These are phyloP conservation scores for Dusona sp. DNA, from an alignment of 2,888 invertebrate genomes.

Conservation along the genomic window DNA sequence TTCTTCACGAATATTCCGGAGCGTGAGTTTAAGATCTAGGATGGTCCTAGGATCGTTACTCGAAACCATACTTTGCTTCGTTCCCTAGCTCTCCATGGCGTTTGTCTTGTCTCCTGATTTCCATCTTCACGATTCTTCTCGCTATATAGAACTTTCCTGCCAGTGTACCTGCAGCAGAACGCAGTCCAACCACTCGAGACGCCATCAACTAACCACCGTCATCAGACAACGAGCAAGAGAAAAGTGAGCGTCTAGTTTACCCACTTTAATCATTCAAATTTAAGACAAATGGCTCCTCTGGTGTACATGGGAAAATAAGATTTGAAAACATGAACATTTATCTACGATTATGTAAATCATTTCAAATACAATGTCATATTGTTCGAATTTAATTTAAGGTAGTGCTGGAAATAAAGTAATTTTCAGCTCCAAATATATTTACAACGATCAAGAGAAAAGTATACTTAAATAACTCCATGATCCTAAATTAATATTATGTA, in stretches of 20 bases:
- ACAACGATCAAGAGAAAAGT: not conserved
- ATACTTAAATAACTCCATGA: not conserved
- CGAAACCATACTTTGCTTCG: conserved; percentile 67
- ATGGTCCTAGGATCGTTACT: conserved; percentile 58
- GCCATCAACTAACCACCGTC: conserved; percentile 43
- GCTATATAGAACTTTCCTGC: conserved; percentile 54
- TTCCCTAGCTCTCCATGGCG: conserved; percentile 60
- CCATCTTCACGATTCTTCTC: conserved; percentile 69
- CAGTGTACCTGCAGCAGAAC: conserved; percentile 29
- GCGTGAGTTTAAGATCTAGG: conserved; percentile 71
- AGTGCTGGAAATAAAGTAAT: not conserved
- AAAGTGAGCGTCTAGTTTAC: conserved; percentile 41
- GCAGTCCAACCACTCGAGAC: conserved; percentile 36
- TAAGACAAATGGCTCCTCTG: conserved; percentile 11
- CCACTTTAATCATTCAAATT: conserved; percentile 10
- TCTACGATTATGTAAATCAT: not conserved
- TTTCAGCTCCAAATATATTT: not conserved
- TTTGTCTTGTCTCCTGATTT: conserved; percentile 71
- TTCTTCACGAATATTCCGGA: conserved; percentile 67
- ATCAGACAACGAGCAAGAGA: conserved; percentile 52
- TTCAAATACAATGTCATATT: not conserved
- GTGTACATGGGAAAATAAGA: conserved; percentile 13
- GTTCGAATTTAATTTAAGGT: not conserved
- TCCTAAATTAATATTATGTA: not conserved
- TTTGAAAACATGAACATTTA: not conserved